Evolutionary conservation across 2,113 vertebrate species (phyloP).

Genomic region (Trinectes maculatus): DNA sequence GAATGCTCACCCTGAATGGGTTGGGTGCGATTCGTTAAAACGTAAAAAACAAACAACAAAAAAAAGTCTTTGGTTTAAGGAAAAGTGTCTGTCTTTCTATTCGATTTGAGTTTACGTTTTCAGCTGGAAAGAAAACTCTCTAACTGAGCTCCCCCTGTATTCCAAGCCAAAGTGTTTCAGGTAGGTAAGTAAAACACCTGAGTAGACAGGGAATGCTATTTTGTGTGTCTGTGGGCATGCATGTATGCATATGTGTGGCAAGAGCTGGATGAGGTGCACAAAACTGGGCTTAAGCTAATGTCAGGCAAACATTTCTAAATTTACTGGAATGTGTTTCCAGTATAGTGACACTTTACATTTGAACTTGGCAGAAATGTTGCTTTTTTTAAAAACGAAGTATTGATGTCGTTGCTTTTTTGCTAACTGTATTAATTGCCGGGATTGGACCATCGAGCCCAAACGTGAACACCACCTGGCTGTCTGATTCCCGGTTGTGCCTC

Average conservation of each 20-base stretch:
- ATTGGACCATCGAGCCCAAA: no score
- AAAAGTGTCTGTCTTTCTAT: conserved; percentile 19
- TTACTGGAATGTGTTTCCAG: background rate
- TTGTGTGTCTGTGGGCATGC: conserved; percentile 24
- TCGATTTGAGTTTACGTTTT: conserved; percentile 33
- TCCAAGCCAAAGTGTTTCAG: conserved; percentile 49
- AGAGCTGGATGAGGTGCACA: conserved; percentile 3
- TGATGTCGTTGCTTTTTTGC: no score
- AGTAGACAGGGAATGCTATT: conserved; percentile 28
- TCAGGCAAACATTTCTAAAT: conserved; percentile 24
- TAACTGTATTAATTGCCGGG: no score
- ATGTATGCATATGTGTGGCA: conserved; percentile 4
- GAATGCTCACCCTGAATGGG: conserved; percentile 35
- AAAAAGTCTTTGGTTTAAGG: background rate
- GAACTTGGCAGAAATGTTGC: background rate
- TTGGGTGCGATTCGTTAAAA: background rate
- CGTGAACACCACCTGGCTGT: background rate
- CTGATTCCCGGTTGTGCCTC: background rate
- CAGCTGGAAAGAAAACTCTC: conserved; percentile 4
- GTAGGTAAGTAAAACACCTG: conserved; percentile 58
- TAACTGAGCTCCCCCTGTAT: conserved; percentile 41
- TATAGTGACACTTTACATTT: background rate
- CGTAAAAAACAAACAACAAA: no score
- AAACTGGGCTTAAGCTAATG: conserved; percentile 7
- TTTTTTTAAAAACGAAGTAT: no score